A percentile compares a stretch with the other conserved stretches of the same genome.
phyloP scores from a whole-genome alignment of 2,113 vertebrate genomes.

The Apteryx mantelli region DNA sequence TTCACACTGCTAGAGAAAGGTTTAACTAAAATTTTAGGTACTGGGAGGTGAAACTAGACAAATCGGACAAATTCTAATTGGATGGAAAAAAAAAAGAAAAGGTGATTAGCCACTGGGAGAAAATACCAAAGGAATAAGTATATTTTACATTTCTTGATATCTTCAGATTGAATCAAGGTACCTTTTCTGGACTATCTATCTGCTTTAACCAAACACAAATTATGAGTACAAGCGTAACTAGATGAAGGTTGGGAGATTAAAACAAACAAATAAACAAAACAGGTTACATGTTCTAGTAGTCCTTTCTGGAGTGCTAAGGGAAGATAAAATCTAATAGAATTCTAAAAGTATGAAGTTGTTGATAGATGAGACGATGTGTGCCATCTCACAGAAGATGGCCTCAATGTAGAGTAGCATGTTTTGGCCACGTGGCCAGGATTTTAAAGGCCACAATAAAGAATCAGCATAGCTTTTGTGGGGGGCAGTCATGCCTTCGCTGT shows the following conservation, averaged over 20 bases:
- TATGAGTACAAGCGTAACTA: neutral
- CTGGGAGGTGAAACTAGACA: neutral
- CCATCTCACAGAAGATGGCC: neutral
- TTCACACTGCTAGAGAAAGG: neutral
- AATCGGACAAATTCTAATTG: neutral
- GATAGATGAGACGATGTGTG: neutral
- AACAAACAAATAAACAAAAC: neutral
- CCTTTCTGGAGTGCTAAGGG: neutral
- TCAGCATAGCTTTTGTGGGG: neutral
- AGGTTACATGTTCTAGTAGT: neutral
- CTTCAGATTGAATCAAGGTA: neutral
- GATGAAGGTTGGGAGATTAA: neutral
- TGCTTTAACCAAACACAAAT: neutral
- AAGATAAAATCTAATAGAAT: neutral
- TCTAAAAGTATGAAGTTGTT: neutral
- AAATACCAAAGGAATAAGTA: neutral
- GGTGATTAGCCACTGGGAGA: rapidly evolving
- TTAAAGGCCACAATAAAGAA: neutral
- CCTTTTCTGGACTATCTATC: neutral
- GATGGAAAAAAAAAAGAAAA: neutral
- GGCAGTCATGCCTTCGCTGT: neutral
- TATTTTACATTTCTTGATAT: neutral
- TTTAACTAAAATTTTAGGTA: neutral
- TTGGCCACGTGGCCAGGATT: neutral
- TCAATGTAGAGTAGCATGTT: neutral